Conservation (phyloP, 2,113 vertebrate species). For the human (Homo sapiens) region DNA sequence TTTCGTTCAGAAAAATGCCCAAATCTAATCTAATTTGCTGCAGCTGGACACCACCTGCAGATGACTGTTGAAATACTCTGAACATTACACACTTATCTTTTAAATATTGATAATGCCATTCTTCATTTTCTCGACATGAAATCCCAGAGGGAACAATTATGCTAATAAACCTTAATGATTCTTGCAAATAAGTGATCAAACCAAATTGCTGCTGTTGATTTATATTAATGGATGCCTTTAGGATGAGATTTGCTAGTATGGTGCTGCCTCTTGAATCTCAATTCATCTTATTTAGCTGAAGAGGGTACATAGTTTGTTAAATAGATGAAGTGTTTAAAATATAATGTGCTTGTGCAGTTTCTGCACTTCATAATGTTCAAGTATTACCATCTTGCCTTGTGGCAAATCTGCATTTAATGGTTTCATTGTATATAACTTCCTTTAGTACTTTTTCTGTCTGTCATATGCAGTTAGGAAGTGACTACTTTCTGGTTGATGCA, state of each 20-base stretch:
- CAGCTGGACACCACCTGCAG: conserved; percentile 89
- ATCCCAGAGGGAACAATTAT: conserved; percentile 91
- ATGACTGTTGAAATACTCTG: conserved; percentile 81
- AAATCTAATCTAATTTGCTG: conserved; percentile 81
- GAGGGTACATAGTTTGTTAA: conserved; percentile 84
- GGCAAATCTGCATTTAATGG: conserved; percentile 80
- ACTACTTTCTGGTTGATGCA: conserved; percentile 52
- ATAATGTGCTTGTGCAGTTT: conserved; percentile 82
- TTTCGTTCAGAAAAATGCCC: conserved; percentile 78
- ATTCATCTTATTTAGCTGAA: conserved; percentile 87
- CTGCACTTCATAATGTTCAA: conserved; percentile 76
- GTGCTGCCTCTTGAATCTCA: conserved; percentile 83
- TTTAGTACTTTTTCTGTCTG: conserved; percentile 27
- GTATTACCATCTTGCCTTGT: conserved; percentile 79
- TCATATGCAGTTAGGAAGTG: conserved; percentile 41
- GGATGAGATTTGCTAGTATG: conserved; percentile 86
- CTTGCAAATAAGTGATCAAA: conserved; percentile 91
- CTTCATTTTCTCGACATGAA: conserved; percentile 88
- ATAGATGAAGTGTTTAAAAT: conserved; percentile 85
- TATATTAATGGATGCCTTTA: conserved; percentile 91
- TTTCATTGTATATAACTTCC: conserved; percentile 70
- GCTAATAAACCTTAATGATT: conserved; percentile 92
- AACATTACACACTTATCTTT: conserved; percentile 85
- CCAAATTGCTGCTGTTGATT: conserved; percentile 89
- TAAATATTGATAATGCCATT: conserved; percentile 91